phyloP scores from a whole-genome alignment of 1,140 invertebrate species.

The Drosophila lini region DNA sequence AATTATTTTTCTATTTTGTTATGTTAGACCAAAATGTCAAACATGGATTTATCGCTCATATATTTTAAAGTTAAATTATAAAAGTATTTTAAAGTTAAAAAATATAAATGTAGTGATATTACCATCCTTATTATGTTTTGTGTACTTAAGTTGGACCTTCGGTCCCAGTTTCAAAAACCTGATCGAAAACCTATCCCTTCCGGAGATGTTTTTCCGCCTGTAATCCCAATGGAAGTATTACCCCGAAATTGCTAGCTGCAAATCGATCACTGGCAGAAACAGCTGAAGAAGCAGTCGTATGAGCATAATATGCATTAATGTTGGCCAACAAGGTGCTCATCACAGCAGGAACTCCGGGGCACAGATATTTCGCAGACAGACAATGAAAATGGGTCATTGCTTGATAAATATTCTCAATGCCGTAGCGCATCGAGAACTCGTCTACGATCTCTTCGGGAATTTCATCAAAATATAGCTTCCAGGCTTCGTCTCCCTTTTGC shows the following conservation, averaged over 20 bases:
- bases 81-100: no score
- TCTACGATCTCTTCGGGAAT: conserved; percentile 99
- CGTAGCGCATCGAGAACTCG: conserved; percentile 99
- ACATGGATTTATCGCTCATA: no score
- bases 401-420: conserved; percentile 99
- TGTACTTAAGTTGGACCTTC: not conserved
- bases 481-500: conserved; percentile 97
- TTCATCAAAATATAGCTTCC: conserved; percentile 99
- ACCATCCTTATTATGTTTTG: no score
- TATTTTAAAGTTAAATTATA: no score
- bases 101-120: no score
- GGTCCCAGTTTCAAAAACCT: not conserved
- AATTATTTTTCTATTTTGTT: no score
- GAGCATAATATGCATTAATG: conserved; percentile 99
- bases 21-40: not conserved
- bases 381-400: conserved; percentile 99
- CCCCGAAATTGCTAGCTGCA: conserved; percentile 99
- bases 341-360: conserved; percentile 98
- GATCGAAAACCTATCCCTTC: not conserved
- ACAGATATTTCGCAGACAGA: conserved; percentile 99
- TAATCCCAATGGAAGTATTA: conserved; percentile 85
- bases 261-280: conserved; percentile 99
- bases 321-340: conserved; percentile 99
- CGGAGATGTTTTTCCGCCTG: not conserved
- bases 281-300: conserved; percentile 98